Conservation (phyloP, 2,113 vertebrate genomes). For the Tetraodon nigroviridis region DNA sequence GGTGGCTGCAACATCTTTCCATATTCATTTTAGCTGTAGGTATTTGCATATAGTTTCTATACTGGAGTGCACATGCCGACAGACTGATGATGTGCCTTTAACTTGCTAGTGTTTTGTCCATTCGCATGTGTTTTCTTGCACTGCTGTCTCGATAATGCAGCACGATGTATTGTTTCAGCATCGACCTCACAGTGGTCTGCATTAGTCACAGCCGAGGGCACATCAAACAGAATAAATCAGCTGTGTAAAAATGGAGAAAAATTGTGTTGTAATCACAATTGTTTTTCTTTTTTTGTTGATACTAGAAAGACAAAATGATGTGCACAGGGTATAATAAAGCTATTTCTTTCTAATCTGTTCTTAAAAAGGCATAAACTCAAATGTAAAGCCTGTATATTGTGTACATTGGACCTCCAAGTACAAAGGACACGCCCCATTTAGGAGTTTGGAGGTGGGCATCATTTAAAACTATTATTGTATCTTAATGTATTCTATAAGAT, state of each 20-base stretch:
- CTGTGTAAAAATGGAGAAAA: too few relatives aligned
- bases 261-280: too few relatives aligned
- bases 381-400: neutral
- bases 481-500: neutral
- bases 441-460: neutral
- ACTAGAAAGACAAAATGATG: too few relatives aligned
- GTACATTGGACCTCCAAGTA: neutral
- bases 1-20: neutral
- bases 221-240: constrained; percentile 1
- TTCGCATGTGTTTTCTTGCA: neutral
- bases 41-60: neutral
- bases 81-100: neutral
- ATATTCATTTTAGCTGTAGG: too few relatives aligned
- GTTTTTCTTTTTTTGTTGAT: too few relatives aligned
- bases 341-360: too few relatives aligned
- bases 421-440: neutral
- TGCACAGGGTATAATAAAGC: too few relatives aligned
- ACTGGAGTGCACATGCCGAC: neutral
- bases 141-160: neutral
- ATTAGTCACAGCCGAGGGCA: constrained; percentile 10
- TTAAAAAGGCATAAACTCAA: too few relatives aligned
- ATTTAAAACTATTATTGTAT: neutral
- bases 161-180: neutral
- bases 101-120: neutral
- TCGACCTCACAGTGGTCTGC: neutral